A percentile compares a stretch with the other conserved stretches of the same genome.
phyloP scores from a whole-genome alignment of 2,888 invertebrate genomes.

The Rhyacophila evoluta region DNA sequence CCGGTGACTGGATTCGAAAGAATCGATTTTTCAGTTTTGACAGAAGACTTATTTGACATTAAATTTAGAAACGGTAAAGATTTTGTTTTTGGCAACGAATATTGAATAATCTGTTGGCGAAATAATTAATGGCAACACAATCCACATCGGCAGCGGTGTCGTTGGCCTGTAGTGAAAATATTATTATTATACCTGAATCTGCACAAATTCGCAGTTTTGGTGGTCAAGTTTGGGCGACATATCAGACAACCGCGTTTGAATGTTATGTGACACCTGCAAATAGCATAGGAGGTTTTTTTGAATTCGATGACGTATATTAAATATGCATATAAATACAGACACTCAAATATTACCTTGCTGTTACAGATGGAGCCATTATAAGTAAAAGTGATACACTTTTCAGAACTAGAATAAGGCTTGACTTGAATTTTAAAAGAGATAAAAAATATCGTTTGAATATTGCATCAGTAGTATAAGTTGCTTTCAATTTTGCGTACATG shows the following conservation, averaged over 20 bases:
- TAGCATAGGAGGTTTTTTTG: no score
- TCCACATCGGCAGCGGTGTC: background rate
- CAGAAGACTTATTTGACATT: background rate
- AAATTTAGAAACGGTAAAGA: background rate
- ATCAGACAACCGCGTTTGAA: background rate
- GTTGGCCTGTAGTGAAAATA: background rate
- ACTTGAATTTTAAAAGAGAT: no score
- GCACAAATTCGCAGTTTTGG: background rate
- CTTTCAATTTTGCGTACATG: no score
- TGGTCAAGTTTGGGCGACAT: background rate
- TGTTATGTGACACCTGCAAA: background rate
- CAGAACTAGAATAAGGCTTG: no score
- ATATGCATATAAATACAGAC: no score
- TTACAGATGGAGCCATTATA: no score
- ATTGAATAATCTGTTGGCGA: background rate
- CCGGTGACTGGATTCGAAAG: background rate
- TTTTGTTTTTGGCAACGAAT: background rate
- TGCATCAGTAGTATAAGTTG: no score
- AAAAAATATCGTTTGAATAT: no score
- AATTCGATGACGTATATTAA: no score
- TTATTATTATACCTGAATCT: background rate
- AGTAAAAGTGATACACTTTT: no score
- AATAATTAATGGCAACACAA: conserved; percentile 2
- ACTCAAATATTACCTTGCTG: no score
- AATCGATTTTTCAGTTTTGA: conserved; percentile 1